Conservation (phyloP, 2,113 vertebrate species). For the Gadus macrocephalus region DNA sequence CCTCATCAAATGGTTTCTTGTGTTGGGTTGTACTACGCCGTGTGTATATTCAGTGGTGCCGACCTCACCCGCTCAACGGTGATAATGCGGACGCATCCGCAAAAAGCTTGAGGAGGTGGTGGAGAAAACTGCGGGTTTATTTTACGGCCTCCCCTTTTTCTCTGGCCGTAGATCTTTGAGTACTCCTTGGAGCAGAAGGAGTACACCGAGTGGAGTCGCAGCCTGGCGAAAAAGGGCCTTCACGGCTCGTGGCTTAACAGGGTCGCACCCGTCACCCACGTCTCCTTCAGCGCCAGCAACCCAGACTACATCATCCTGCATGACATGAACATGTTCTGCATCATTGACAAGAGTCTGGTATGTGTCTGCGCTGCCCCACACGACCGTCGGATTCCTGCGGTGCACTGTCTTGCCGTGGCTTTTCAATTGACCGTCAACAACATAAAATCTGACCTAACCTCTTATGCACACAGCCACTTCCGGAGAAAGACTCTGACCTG, state of each 20-base stretch:
- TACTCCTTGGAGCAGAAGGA: constrained; percentile 80
- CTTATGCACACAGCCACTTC: constrained; percentile 76
- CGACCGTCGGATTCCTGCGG: background rate
- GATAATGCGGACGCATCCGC: too few species aligned
- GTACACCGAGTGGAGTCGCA: constrained; percentile 87
- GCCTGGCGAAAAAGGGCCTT: constrained; percentile 78
- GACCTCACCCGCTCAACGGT: too few species aligned
- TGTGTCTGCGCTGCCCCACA: constrained; percentile 30
- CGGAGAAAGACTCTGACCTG: constrained; percentile 66
- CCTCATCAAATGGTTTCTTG: too few species aligned
- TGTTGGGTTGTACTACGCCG: too few species aligned
- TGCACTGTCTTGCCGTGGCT: background rate
- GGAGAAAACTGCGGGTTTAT: background rate
- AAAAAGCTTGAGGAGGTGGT: too few species aligned
- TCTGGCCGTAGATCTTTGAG: constrained; percentile 78
- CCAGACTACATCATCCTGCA: constrained; percentile 83
- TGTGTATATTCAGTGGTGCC: too few species aligned
- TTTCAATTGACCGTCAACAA: too few species aligned
- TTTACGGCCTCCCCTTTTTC: background rate
- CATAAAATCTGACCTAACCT: too few species aligned
- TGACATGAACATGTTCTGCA: constrained; percentile 86
- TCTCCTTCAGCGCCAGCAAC: constrained; percentile 81
- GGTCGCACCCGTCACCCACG: constrained; percentile 83
- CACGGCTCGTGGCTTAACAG: constrained; percentile 83
- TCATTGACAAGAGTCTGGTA: constrained; percentile 91